A percentile compares a stretch with the other conserved stretches of the same genome.
Evolutionary conservation across 2,888 invertebrate species (phyloP).

Genomic region (Heliconius cydno): DNA sequence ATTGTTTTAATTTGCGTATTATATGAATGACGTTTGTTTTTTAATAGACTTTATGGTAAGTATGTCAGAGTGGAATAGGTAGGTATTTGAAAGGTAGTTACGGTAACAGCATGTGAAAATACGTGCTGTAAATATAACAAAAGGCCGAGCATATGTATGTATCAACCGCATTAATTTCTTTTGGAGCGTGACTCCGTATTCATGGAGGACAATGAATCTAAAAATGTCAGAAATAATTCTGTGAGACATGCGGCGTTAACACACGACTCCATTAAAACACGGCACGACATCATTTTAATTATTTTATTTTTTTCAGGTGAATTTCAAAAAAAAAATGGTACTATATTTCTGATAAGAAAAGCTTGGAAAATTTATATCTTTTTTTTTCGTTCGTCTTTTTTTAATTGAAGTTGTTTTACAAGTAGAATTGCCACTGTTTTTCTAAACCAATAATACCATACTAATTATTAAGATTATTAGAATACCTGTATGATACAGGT

Average conservation of each 20-base stretch:
- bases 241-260: conserved; percentile 72
- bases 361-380: not conserved
- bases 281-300: conserved; percentile 49
- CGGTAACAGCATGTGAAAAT: conserved; percentile 51
- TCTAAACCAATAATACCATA: not conserved
- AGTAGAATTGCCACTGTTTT: not conserved
- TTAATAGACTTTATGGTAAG: conserved; percentile 43
- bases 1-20: conserved; percentile 31
- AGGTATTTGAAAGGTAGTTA: conserved; percentile 47
- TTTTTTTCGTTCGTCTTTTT: conserved; percentile 3
- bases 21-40: conserved; percentile 25
- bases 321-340: conserved; percentile 7
- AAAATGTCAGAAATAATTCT: conserved; percentile 82
- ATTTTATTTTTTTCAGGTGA: conserved; percentile 38
- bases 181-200: conserved; percentile 81
- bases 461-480: not conserved
- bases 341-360: conserved; percentile 27
- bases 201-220: conserved; percentile 78
- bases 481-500: not conserved
- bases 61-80: conserved; percentile 41
- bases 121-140: conserved; percentile 55
- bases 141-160: conserved; percentile 59
- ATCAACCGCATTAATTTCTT: conserved; percentile 77
- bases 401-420: not conserved
- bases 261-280: conserved; percentile 56